Evolutionary conservation across 2,113 vertebrate species (phyloP), one percentile per base, ranked within the genome.

Genomic region (Archilochus colubris): DNA sequence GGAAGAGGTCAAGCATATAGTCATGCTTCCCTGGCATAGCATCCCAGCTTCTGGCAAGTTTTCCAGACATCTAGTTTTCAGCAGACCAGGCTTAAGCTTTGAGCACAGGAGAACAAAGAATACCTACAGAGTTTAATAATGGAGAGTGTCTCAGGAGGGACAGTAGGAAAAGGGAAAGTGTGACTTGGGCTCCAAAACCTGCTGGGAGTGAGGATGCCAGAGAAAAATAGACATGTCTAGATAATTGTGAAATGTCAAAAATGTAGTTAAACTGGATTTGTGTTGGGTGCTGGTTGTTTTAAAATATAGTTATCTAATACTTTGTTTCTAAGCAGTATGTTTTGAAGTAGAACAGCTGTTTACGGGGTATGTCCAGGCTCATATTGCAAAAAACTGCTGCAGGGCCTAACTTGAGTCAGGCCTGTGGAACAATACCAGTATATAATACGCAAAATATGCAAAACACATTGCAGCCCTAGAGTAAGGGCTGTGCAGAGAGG

Each of bases 21-120:
- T 96, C 96, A 96, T 96, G 96, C 94, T 96, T 95, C 95, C 96
- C 95, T 96, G 96, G 96, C 95, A 94, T 91, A 91, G 50, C 87
- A 88, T 93, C 85, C 78, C 87, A 73, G 88, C 86, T 96, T 88
- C 96, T 96, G 95, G 96, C 95, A 94, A 94, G 72, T 94, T 96
- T 96, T 96, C 88, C 94, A 96, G 95, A 96, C 95, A 96, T 91
- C 82, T 81, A 95, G 91, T 91, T 95, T 95, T 79, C 82, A 94
- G 85, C 94, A 94, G 93, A 91, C 87, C 59, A 64, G 57, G 82
- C 94, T 93, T 91, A 88, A 91, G 88, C 68, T 86, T 82, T 74
- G 61, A 94, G 82, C 68, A 77, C 44, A 62, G 64, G n/a, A 93
- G 82, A 94, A 95, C 88, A 97, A 97, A 91, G 93, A 89, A 94